Conservation (phyloP, 1,140 invertebrate genomes). For the Calosoma granatense region DNA sequence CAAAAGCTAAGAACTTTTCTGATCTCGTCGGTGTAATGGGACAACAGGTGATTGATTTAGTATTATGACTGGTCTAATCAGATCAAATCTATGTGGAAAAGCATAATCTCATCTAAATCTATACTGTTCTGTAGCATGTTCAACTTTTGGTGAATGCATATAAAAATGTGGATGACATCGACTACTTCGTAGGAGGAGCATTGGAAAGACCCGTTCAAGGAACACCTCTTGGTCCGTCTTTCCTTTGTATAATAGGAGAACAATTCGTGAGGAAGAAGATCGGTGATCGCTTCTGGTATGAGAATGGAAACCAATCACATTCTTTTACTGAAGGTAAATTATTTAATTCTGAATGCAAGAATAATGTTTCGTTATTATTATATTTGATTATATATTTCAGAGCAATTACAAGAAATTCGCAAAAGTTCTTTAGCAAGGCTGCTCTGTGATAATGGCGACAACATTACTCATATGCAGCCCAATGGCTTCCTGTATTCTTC, state of each 20-base stretch:
- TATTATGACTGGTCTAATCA: background rate
- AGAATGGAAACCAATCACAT: conserved; percentile 40
- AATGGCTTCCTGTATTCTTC: conserved; percentile 63
- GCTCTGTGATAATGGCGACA: conserved; percentile 65
- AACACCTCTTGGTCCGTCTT: conserved; percentile 48
- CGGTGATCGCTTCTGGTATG: conserved; percentile 44
- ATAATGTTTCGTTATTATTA: background rate
- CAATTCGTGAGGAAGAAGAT: conserved; percentile 39
- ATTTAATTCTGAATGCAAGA: background rate
- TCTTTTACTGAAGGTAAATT: conserved; percentile 36
- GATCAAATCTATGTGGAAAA: conserved; percentile 38
- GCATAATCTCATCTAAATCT: conserved; percentile 24
- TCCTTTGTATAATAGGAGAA: conserved; percentile 46
- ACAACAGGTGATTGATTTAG: conserved; percentile 38
- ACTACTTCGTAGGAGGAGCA: conserved; percentile 44
- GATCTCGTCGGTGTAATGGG: conserved; percentile 61
- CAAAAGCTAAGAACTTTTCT: conserved; percentile 51
- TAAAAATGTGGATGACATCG: conserved; percentile 41
- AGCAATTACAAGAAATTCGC: conserved; percentile 35
- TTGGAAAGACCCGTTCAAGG: conserved; percentile 38
- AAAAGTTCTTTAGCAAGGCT: conserved; percentile 34
- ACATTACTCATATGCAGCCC: conserved; percentile 55
- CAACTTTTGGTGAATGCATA: conserved; percentile 18
- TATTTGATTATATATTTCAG: conserved; percentile 48
- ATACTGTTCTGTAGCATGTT: conserved; percentile 17